Conservation (phyloP, 2,797 vertebrate species). For the Muraenolepis orangiensis region DNA sequence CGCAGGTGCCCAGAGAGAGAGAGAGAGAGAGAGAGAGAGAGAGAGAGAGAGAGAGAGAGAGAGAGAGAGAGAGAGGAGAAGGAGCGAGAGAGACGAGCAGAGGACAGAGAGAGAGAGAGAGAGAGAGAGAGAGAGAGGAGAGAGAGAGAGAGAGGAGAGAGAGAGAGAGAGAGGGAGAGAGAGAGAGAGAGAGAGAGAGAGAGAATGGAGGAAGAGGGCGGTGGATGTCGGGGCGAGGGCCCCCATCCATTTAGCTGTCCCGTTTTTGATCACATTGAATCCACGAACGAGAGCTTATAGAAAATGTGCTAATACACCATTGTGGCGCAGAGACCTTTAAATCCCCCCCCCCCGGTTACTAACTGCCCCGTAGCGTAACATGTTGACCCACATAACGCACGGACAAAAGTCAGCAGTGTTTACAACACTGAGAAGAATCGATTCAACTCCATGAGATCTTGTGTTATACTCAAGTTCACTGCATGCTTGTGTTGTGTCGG, state of each 20-base stretch:
- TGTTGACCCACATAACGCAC: constrained; percentile 4
- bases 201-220: constrained; percentile 45
- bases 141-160: constrained; percentile 14
- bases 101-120: too few relatives aligned
- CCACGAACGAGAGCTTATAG: too few relatives aligned
- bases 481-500: constrained; percentile 20
- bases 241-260: background rate
- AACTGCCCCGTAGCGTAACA: background rate
- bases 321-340: too few relatives aligned
- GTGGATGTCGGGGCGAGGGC: background rate
- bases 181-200: background rate
- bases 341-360: too few relatives aligned
- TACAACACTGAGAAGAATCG: constrained; percentile 9
- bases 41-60: too few relatives aligned
- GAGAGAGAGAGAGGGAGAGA: too few relatives aligned
- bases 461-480: constrained; percentile 46
- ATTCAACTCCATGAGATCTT: constrained; percentile 12
- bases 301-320: too few relatives aligned
- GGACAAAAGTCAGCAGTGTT: constrained; percentile 22
- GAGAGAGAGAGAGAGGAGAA: too few relatives aligned
- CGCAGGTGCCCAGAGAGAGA: too few relatives aligned
- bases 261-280: too few relatives aligned
- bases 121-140: constrained; percentile 38
- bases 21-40: too few relatives aligned
- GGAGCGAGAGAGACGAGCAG: too few relatives aligned